phyloP scores from a whole-genome alignment of 2,797 vertebrate species.

The Alcedo atthis region DNA sequence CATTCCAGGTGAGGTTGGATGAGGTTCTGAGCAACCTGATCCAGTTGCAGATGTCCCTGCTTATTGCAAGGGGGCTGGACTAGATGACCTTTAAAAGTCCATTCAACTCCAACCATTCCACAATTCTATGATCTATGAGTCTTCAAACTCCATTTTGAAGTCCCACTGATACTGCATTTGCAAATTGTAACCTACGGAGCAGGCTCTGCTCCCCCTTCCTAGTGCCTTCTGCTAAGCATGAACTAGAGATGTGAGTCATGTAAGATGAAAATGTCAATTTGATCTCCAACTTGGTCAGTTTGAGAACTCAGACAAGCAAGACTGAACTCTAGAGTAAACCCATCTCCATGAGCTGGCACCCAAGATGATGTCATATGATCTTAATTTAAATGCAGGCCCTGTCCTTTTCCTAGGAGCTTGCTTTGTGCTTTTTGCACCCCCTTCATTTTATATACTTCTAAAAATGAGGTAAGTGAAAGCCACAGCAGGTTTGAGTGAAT shows the following conservation, averaged over 20 bases:
- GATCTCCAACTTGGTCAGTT: neutral
- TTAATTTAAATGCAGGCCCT: neutral
- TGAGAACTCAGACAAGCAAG: neutral
- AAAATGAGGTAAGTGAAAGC: neutral
- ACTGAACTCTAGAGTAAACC: neutral
- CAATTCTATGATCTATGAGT: neutral
- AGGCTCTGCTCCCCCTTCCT: neutral
- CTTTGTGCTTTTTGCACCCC: neutral
- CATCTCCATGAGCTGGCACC: neutral
- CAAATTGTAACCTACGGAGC: neutral
- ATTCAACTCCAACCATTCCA: neutral
- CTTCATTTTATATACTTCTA: neutral
- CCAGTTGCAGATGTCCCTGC: neutral
- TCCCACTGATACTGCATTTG: fast-evolving
- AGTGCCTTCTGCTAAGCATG: neutral
- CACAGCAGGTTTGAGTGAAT: neutral
- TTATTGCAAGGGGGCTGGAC: neutral
- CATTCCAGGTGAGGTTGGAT: neutral
- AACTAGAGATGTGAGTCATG: neutral
- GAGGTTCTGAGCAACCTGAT: neutral
- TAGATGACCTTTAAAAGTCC: neutral
- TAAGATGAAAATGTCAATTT: neutral
- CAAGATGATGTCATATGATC: neutral
- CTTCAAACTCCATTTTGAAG: neutral
- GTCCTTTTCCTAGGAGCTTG: neutral